Evolutionary conservation across 2,888 invertebrate species (phyloP), one percentile per base, ranked within the genome.

Genomic region (Hirtodrosophila duncani): DNA sequence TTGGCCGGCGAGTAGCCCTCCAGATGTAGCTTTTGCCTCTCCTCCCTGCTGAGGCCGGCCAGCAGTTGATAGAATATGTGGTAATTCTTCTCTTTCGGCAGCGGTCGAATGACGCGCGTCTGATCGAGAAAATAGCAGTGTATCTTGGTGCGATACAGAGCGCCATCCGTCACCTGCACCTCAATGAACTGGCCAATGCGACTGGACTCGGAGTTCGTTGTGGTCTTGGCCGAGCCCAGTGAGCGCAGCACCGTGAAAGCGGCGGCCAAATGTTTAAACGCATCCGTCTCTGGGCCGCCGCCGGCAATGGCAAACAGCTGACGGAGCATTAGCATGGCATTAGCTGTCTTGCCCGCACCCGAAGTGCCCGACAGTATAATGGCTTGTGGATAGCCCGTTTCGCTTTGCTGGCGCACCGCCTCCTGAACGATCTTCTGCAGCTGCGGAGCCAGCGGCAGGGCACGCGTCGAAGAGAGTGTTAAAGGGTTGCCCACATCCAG

Each of bases 31-130:
- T 94, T 95, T 10, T 92, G 91, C 85, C 93, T 88, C 85, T 98
- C 98, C 67, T 97, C 97, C 42, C 91, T 88, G 29, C 93, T 92
- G 16, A 98, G 89, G 0, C 98, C 97, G 10, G 96, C 96, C 39
- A 95, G 88, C 92, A 98, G 93, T 89, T 98, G 97, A 88, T 98
- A 98, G 88, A 98, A 98, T 80, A 98, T 96, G 87, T 98, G 97
- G 88, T 96, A 98, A 88, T 97, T 98, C 85, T 96, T 95, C 88
- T 97, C 97, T 82, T 92, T 92, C 9, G 93, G 90, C 71, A 94
- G 89, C 13, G 95, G 95, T 23, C 92, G 90, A 66, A 96, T 95
- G 42, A 97, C 96, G 58, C 97, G 91, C 37, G 95, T 95, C 88
- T 97, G 95, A 86, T 98, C 97, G 83, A 97, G 89, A 87, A 97